A percentile compares a stretch with the other conserved stretches of the same genome.
These are phyloP conservation scores for Atrina japonica DNA, from an alignment of 2,888 invertebrate genomes.

Conservation along the genomic window DNA sequence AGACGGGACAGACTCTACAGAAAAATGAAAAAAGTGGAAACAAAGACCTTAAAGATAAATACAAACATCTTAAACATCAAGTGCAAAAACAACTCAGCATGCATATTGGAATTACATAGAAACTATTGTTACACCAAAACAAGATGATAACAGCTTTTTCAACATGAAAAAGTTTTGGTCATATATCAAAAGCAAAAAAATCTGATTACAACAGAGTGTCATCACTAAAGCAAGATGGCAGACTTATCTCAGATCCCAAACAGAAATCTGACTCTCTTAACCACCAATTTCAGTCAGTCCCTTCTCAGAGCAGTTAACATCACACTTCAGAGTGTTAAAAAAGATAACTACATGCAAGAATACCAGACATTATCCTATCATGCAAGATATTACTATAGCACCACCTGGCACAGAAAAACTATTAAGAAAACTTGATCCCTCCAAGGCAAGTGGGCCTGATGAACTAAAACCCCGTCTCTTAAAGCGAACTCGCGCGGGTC, in stretches of 20 bases:
- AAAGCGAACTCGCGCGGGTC: constrained; percentile 12
- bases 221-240: constrained; percentile 19
- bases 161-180: constrained; percentile 27
- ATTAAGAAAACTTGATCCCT: background rate
- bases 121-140: constrained; percentile 27
- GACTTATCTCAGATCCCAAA: constrained; percentile 24
- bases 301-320: constrained; percentile 1
- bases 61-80: constrained; percentile 18
- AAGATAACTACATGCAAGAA: constrained; percentile 4
- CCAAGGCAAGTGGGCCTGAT: constrained; percentile 13
- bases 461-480: constrained; percentile 11
- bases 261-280: constrained; percentile 6
- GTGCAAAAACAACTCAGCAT: constrained; percentile 26
- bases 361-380: background rate
- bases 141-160: constrained; percentile 23
- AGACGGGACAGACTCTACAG: constrained; percentile 30
- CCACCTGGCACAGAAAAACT: constrained; percentile 10
- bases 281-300: background rate
- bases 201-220: constrained; percentile 8
- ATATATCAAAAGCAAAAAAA: constrained; percentile 15
- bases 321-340: background rate
- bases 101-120: constrained; percentile 38
- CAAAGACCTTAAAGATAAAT: background rate
- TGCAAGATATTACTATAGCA: background rate
- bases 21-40: constrained; percentile 21